Percentiles rank a stretch among this genome's conserved stretches.
phyloP scores from a whole-genome alignment of 2,888 invertebrate genomes.

The Pardosa pseudoannulata region DNA sequence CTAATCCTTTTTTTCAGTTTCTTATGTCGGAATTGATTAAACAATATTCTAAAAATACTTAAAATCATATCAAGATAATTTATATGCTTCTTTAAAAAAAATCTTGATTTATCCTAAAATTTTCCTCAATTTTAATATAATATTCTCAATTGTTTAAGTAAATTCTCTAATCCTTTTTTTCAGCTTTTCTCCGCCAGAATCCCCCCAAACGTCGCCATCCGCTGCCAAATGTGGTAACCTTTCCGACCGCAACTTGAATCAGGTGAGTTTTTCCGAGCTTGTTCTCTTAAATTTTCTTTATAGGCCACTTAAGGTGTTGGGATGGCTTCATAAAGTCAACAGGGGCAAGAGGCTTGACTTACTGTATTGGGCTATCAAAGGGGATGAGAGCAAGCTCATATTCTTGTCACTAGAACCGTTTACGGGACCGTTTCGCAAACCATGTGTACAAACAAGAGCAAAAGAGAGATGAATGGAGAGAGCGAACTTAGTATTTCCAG shows the following conservation, averaged over 20 bases:
- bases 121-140: too few relatives aligned
- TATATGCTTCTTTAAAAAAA: too few relatives aligned
- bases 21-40: too few relatives aligned
- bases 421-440: slow-evolving; percentile 38
- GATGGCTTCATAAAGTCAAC: slow-evolving; percentile 72
- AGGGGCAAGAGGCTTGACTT: slow-evolving; percentile 64
- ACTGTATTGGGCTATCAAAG: slow-evolving; percentile 63
- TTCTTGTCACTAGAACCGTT: slow-evolving; percentile 58
- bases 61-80: too few relatives aligned
- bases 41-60: too few relatives aligned
- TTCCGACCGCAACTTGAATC: slow-evolving; percentile 10
- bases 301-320: slow-evolving; percentile 71
- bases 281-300: slow-evolving; percentile 72
- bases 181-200: not conserved
- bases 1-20: too few relatives aligned
- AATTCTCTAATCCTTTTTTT: too few relatives aligned
- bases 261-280: slow-evolving; percentile 66
- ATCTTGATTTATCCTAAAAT: too few relatives aligned
- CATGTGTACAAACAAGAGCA: slow-evolving; percentile 53
- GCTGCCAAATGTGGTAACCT: slow-evolving; percentile 29
- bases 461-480: not conserved
- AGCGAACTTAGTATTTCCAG: not conserved
- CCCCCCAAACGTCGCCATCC: not conserved
- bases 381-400: slow-evolving; percentile 54
- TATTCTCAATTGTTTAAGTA: too few relatives aligned